phyloP scores from a whole-genome alignment of 2,113 vertebrate genomes.

The Tamias sibiricus region DNA sequence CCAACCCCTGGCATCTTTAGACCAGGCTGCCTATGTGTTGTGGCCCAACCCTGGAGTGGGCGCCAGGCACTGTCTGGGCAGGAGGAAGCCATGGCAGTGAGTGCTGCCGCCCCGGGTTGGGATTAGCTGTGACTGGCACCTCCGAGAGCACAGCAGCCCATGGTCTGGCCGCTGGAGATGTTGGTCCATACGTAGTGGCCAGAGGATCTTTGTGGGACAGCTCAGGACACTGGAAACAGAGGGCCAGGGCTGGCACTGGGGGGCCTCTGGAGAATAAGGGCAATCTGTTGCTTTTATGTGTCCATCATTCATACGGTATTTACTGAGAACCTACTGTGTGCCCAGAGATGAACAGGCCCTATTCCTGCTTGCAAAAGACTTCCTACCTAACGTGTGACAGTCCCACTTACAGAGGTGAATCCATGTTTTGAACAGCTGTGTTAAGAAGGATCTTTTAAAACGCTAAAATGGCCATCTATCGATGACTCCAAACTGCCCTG shows the following conservation, averaged over 20 bases:
- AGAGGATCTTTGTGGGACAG: slow-evolving; percentile 58
- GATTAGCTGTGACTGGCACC: slow-evolving; percentile 75
- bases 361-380: neutral
- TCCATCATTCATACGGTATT: neutral
- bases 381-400: neutral
- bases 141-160: slow-evolving; percentile 4
- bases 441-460: neutral
- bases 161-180: slow-evolving; percentile 45
- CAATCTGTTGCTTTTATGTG: no score
- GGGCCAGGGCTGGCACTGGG: neutral
- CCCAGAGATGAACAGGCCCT: neutral
- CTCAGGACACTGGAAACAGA: slow-evolving; percentile 57
- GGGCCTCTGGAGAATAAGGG: neutral
- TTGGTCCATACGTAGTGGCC: neutral
- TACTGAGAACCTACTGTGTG: neutral
- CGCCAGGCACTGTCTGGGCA: slow-evolving; percentile 77
- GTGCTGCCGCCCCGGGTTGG: slow-evolving; percentile 31
- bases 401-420: neutral
- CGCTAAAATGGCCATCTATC: neutral
- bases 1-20: slow-evolving; percentile 54
- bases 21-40: slow-evolving; percentile 18
- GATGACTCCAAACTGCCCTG: neutral
- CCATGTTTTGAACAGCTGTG: neutral
- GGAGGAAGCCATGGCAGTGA: slow-evolving; percentile 52
- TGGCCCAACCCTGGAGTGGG: slow-evolving; percentile 28